Evolutionary conservation across 1,140 invertebrate genomes (phyloP).

Genomic region (Meloidogyne hapla): DNA sequence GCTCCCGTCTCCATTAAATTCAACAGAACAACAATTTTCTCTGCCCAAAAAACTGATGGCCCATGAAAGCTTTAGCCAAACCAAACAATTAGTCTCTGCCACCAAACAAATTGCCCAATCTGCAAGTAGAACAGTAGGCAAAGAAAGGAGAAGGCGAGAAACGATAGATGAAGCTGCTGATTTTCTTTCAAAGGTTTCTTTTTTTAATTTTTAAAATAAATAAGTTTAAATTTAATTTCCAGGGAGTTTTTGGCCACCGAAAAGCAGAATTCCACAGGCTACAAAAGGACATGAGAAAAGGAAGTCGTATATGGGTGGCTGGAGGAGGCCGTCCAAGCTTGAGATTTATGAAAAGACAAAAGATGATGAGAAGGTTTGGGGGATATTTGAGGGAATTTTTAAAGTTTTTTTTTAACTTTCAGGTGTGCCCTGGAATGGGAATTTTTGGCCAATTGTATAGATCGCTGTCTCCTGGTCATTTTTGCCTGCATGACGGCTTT

Average conservation of each 20-base stretch:
- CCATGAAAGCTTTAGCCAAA: constrained; percentile 39
- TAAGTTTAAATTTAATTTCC: no score
- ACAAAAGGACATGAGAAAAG: constrained; percentile 23
- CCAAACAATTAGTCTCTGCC: constrained; percentile 48
- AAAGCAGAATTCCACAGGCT: constrained; percentile 32
- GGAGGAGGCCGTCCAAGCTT: constrained; percentile 20
- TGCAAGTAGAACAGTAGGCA: constrained; percentile 38
- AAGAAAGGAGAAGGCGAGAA: constrained; percentile 47
- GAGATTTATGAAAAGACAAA: constrained; percentile 56
- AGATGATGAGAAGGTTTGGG: constrained; percentile 53
- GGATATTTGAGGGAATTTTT: no score
- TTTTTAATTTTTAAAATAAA: background rate
- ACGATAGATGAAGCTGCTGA: constrained; percentile 52
- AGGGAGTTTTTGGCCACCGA: constrained; percentile 7
- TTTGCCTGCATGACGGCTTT: constrained; percentile 52
- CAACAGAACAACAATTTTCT: background rate
- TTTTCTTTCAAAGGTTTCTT: constrained; percentile 37
- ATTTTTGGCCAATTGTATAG: constrained; percentile 60
- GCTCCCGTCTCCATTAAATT: no score
- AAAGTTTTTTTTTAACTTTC: constrained; percentile 1
- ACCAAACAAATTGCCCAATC: constrained; percentile 57
- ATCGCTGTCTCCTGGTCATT: constrained; percentile 50
- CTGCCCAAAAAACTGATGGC: background rate
- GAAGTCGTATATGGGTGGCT: constrained; percentile 13
- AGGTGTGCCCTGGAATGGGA: constrained; percentile 63